Evolutionary conservation across 1,140 invertebrate species (phyloP), one percentile per base, ranked within the genome.

Genomic region (Parapsyche elsis): DNA sequence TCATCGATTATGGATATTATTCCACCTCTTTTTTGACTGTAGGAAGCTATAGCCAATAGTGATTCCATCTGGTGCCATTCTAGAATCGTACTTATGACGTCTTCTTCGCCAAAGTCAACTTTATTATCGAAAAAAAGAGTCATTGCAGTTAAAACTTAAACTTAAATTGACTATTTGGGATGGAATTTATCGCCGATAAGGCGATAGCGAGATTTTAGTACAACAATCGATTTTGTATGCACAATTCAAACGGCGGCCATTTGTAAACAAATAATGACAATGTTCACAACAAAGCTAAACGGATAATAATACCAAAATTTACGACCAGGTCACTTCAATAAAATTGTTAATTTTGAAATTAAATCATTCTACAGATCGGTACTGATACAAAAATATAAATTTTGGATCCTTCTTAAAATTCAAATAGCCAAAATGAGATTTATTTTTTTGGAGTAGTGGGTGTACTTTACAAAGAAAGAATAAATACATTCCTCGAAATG

Each of bases 1-100:
- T 98, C 96, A 85, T 96, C 93, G 85, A 96, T 97, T 81, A 99
- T 92, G 76, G 92, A 95, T 0, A 98, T 93, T 81, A 93, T 93
- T 80, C 96, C 96, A 38, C 96, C 96, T 85, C 92, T 94, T 79
- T 96, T 95, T 87, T 96, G 94, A 84, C 93, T 94, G 86, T 94
- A 97, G 1, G 95, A 93, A 12, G 95, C 94, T 49, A 98, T 92
- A 59, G 96, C 96, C 38, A 99, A 87, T 23, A 97, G 85, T 0
- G 95, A 93, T 80, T 94, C 89, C 79, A 91, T 92, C 21, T 91
- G 89, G 87, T 97, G 96, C 95, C 96, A 98, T 79, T 91, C 89
- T 61, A 94, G 91, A 67, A 94, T 91, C 45, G 94, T 94, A 81
- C 93, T 94, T 70, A 95, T 92, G 2, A 93, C 91, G 85, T 92